phyloP scores from a whole-genome alignment of 2,888 invertebrate genomes.

The Suillia variegata region DNA sequence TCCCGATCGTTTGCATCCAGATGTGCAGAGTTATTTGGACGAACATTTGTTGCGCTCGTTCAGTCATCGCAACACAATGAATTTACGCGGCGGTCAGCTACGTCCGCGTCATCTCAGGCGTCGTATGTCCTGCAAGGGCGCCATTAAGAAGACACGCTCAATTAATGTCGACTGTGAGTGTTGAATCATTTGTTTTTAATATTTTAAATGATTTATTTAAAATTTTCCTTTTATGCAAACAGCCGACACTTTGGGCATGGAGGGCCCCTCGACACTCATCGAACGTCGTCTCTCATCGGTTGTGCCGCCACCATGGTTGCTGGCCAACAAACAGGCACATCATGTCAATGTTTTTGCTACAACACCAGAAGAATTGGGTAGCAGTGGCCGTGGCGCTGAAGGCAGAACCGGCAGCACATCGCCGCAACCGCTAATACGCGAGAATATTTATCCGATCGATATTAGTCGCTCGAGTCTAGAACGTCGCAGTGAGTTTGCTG shows the following conservation, averaged over 20 bases:
- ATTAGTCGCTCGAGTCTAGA: constrained; percentile 53
- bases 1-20: constrained; percentile 81
- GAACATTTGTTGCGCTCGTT: constrained; percentile 83
- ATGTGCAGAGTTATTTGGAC: constrained; percentile 86
- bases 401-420: constrained; percentile 34
- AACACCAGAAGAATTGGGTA: constrained; percentile 55
- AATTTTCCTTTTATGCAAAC: constrained; percentile 9
- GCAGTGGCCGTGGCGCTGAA: background rate
- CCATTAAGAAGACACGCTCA: constrained; percentile 91
- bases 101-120: constrained; percentile 69
- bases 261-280: constrained; percentile 64
- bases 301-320: constrained; percentile 60
- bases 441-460: constrained; percentile 58
- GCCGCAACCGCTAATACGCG: constrained; percentile 47
- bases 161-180: constrained; percentile 89
- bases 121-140: constrained; percentile 87
- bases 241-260: constrained; percentile 84
- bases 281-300: constrained; percentile 67
- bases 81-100: constrained; percentile 63
- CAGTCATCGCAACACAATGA: constrained; percentile 73
- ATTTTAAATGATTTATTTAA: constrained; percentile 4
- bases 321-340: constrained; percentile 47
- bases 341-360: constrained; percentile 49
- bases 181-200: constrained; percentile 2
- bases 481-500: constrained; percentile 58